Evolutionary conservation across 2,797 vertebrate species (phyloP).

Genomic region (Trachurus trachurus): DNA sequence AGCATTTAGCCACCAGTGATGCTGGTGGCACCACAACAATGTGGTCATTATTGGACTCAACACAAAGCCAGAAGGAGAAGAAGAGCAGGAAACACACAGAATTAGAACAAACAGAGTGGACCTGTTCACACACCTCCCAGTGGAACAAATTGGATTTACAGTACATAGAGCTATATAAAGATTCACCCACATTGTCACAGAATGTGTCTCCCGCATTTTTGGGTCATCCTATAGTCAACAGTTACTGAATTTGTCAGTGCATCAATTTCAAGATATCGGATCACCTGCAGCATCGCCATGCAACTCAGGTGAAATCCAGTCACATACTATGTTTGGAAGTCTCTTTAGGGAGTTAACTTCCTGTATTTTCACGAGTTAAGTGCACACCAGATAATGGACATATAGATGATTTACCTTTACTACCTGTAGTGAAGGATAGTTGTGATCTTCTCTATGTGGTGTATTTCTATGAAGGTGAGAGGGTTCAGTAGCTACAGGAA

Average conservation of each 20-base stretch:
- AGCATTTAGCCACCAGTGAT: slow-evolving; percentile 51
- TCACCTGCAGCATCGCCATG: too few species aligned
- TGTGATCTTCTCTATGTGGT: slow-evolving; percentile 24
- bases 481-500: slow-evolving; percentile 61
- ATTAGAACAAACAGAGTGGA: slow-evolving; percentile 43
- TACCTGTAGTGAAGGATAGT: too few species aligned
- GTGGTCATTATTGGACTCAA: slow-evolving; percentile 59
- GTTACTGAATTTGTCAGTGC: too few species aligned
- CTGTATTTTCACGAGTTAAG: background rate
- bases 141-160: background rate
- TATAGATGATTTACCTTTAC: background rate
- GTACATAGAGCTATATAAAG: background rate
- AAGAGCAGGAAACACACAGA: slow-evolving; percentile 41
- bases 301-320: too few species aligned
- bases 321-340: too few species aligned
- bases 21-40: slow-evolving; percentile 65
- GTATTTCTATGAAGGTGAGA: slow-evolving; percentile 54
- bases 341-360: background rate
- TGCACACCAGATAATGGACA: too few species aligned
- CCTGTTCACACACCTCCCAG: background rate
- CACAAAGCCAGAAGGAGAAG: slow-evolving; percentile 29
- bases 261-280: too few species aligned
- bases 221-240: too few species aligned
- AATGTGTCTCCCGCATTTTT: background rate
- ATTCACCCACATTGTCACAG: background rate